Evolutionary conservation across 2,797 vertebrate species (phyloP).

Genomic region (Monodelphis domestica): DNA sequence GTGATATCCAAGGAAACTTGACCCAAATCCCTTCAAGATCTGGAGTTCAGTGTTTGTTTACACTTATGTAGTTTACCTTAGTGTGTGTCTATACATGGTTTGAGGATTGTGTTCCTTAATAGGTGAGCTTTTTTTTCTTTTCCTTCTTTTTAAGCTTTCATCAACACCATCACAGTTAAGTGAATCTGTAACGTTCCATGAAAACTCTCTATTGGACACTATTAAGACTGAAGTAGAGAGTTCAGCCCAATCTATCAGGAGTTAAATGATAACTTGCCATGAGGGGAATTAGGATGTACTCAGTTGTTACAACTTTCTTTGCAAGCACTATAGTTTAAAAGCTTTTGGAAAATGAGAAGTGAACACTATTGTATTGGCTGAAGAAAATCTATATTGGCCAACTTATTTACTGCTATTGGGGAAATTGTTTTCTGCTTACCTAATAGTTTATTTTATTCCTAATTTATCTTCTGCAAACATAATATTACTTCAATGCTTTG

Average conservation of each 20-base stretch:
- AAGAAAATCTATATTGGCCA: slow-evolving; percentile 15
- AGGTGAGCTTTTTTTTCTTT: slow-evolving; percentile 25
- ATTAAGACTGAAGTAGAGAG: slow-evolving; percentile 41
- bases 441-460: slow-evolving; percentile 71
- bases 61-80: slow-evolving; percentile 6
- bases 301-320: slow-evolving; percentile 31
- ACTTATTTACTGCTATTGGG: slow-evolving; percentile 35
- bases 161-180: slow-evolving; percentile 44
- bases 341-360: slow-evolving; percentile 37
- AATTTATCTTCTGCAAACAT: slow-evolving; percentile 63
- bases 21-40: not conserved
- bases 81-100: slow-evolving; percentile 3
- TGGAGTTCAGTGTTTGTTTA: slow-evolving; percentile 9
- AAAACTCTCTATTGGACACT: slow-evolving; percentile 6
- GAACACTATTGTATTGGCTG: slow-evolving; percentile 48
- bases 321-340: slow-evolving; percentile 45
- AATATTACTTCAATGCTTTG: slow-evolving; percentile 75
- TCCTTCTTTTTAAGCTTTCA: slow-evolving; percentile 20
- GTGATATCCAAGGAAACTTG: not conserved
- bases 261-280: slow-evolving; percentile 56
- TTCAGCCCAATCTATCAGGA: slow-evolving; percentile 13
- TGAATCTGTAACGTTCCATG: slow-evolving; percentile 44
- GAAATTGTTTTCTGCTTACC: slow-evolving; percentile 65
- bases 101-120: slow-evolving; percentile 31
- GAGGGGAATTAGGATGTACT: slow-evolving; percentile 51